These are phyloP conservation scores for Chymomyza fuscimana DNA, from an alignment of 2,888 invertebrate species.

Conservation along the genomic window DNA sequence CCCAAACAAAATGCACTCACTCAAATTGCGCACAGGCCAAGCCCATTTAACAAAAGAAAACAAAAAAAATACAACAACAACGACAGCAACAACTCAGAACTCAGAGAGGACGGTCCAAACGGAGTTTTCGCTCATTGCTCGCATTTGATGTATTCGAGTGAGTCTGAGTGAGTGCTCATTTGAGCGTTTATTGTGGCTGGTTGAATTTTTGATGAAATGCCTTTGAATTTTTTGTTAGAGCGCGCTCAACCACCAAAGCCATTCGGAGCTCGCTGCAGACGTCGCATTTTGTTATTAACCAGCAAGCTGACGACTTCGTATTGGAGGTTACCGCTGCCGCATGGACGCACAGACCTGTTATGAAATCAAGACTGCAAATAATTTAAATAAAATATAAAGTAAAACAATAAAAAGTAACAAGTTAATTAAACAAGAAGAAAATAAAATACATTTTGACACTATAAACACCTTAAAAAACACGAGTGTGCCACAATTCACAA, in stretches of 20 bases:
- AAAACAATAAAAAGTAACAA: background rate
- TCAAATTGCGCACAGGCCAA: constrained; percentile 46
- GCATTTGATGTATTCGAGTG: constrained; percentile 33
- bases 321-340: background rate
- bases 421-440: background rate
- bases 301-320: background rate
- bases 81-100: constrained; percentile 13
- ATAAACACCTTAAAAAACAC: background rate
- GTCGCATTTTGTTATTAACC: constrained; percentile 32
- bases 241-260: constrained; percentile 65
- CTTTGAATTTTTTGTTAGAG: constrained; percentile 46
- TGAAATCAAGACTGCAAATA: background rate
- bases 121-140: constrained; percentile 20
- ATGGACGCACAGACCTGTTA: no score
- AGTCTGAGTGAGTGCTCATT: constrained; percentile 9
- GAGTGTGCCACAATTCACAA: background rate
- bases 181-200: constrained; percentile 2
- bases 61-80: constrained; percentile 7
- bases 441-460: background rate
- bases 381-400: background rate
- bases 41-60: constrained; percentile 51
- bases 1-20: background rate
- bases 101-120: constrained; percentile 3
- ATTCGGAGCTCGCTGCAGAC: constrained; percentile 70
- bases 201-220: constrained; percentile 41